phyloP scores from a whole-genome alignment of 1,140 invertebrate species.

The Homalodisca vitripennis region DNA sequence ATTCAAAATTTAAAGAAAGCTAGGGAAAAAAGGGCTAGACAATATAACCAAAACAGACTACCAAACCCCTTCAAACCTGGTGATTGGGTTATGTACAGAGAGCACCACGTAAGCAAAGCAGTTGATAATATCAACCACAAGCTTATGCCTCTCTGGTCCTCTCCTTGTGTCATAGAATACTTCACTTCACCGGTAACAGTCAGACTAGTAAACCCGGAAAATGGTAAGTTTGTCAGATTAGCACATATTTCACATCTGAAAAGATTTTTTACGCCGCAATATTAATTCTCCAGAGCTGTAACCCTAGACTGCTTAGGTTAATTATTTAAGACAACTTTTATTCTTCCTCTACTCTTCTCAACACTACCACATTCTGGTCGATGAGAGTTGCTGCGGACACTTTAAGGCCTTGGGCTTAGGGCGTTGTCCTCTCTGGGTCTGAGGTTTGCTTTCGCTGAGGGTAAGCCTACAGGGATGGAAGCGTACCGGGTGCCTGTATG shows the following conservation, averaged over 20 bases:
- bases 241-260: not conserved
- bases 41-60: constrained; percentile 1
- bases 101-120: not conserved
- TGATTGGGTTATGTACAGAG: constrained; percentile 15
- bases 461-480: not conserved
- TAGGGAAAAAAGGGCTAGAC: not conserved
- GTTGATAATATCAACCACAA: not conserved
- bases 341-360: not conserved
- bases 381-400: not conserved
- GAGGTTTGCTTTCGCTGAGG: constrained; percentile 2
- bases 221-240: not conserved
- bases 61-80: not conserved
- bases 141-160: not conserved
- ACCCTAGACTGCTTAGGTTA: not conserved
- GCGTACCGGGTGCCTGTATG: no score
- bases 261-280: not conserved
- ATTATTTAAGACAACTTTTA: not conserved
- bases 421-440: not conserved
- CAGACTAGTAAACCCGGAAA: not conserved
- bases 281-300: not conserved
- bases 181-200: constrained; percentile 6
- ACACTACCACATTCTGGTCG: not conserved
- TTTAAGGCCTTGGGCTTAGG: not conserved
- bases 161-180: not conserved
- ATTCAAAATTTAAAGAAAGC: not conserved